Base-by-base conservation (phyloP, 2,113 vertebrate genomes). In the Salvelinus alpinus region DNA sequence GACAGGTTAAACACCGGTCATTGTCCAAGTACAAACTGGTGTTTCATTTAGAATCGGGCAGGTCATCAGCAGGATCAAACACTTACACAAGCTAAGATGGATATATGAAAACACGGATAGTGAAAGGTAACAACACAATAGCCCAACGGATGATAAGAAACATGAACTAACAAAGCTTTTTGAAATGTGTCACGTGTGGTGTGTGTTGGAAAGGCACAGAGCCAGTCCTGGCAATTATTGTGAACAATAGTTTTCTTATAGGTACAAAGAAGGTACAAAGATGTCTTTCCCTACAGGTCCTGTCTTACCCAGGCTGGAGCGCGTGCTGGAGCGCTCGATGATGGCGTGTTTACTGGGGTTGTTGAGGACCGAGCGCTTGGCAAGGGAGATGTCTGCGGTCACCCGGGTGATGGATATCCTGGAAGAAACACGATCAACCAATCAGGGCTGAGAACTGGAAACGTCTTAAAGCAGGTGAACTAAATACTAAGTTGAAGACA, bases 401-500 rank as follows among this genome's bases (percentile, higher is more conserved):
- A 99, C 97, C 71, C 97, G 93, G 0, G 97, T 99, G 91, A 99
- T 99, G 85, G 97, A 98, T 93, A 99, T 99, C 92, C 97, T 99
- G 87, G 38, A 81, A 86, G 27, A 57, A 34, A 79, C 60, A 75
- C 57, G 14, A 66, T 14, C 24, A 47, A 75, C 24, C 60, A 16
- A 65, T 27, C 34, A 27, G n/a, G 2, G 13, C 29, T 38, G 54
- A 29, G 73, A 31, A 74, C 38, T 3, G 38, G 25, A 5, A 5
- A n/a, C 7, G 22, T 47, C 25, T 1, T 20, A n/a, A 71, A 66
- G 38, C 4, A 44, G 38, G 38, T 44, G 3, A 44, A 44, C 38
- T 3, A 44, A 44, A 44, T 12, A 44, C 9, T 44, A 44, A 44
- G 38, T 44, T 44, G 38, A 11, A 44, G 38, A 44, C 9, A 44